Evolutionary conservation across 2,797 vertebrate genomes (phyloP).

Genomic region (Tiaroga cobitis): DNA sequence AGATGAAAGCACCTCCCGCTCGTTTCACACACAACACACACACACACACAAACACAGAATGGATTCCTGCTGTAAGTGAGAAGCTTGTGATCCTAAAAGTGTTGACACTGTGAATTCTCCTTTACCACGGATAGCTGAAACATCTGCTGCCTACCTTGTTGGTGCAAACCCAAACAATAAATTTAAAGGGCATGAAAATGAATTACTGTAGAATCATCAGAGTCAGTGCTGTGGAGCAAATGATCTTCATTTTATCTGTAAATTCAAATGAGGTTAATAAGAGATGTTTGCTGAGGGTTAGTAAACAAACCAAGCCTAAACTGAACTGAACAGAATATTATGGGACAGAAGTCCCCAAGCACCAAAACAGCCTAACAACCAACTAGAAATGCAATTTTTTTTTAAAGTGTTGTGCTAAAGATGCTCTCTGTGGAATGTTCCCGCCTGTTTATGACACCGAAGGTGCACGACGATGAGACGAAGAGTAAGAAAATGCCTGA

Average conservation of each 20-base stretch:
- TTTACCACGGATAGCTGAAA: neutral
- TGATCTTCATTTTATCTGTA: neutral
- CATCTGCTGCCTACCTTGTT: constrained; percentile 11
- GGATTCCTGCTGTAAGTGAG: constrained; percentile 28
- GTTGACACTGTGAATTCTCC: constrained; percentile 26
- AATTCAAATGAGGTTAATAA: constrained; percentile 7
- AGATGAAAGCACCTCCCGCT: constrained; percentile 16
- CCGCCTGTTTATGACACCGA: neutral
- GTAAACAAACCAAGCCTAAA: neutral
- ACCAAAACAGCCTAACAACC: neutral
- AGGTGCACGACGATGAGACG: neutral
- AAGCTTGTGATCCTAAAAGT: constrained; percentile 39
- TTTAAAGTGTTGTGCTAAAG: neutral
- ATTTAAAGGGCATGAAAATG: constrained; percentile 13
- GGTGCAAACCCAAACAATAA: neutral
- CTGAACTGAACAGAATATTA: neutral
- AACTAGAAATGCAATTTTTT: neutral
- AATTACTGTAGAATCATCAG: neutral
- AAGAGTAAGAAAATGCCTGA: neutral
- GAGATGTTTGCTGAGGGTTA: neutral
- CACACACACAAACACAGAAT: neutral
- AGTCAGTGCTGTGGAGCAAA: neutral
- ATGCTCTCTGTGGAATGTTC: neutral
- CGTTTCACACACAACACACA: constrained; percentile 12
- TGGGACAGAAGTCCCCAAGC: neutral